A percentile compares a stretch with the other conserved stretches of the same genome.
Evolutionary conservation across 2,888 invertebrate genomes (phyloP).

Genomic region (Diarsia brunnea): DNA sequence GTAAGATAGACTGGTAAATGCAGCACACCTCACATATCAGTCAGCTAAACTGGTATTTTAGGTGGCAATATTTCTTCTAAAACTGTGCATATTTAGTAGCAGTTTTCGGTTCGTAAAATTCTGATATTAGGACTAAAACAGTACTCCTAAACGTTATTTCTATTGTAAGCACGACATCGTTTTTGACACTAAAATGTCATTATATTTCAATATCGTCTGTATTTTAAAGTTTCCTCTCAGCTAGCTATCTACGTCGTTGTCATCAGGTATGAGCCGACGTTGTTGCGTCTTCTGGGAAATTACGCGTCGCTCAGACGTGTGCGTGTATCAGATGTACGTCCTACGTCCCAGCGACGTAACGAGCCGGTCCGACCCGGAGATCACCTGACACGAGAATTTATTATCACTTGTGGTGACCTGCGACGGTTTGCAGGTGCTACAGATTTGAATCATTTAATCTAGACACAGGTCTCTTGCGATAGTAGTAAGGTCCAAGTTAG

Average conservation of each 20-base stretch:
- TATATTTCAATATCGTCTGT: constrained; percentile 32
- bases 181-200: not conserved
- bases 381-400: constrained; percentile 16
- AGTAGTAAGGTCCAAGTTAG: not conserved
- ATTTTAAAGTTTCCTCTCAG: constrained; percentile 7
- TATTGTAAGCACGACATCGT: not conserved
- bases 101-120: not conserved
- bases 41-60: not conserved
- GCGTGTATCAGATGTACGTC: constrained; percentile 10
- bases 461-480: not conserved
- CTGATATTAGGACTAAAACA: not conserved
- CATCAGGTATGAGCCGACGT: constrained; percentile 31
- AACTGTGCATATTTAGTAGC: not conserved
- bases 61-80: not conserved
- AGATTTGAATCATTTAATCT: constrained; percentile 8
- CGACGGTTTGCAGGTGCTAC: not conserved
- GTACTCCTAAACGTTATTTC: not conserved
- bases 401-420: constrained; percentile 8
- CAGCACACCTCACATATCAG: too few species aligned
- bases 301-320: constrained; percentile 31
- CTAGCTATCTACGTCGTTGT: not conserved
- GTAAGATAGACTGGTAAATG: not conserved
- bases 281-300: constrained; percentile 57
- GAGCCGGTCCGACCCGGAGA: not conserved
- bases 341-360: constrained; percentile 5